A percentile compares a stretch with the other conserved stretches of the same genome.
Evolutionary conservation across 2,113 vertebrate genomes (phyloP).

Genomic region (Patagioenas fasciata): DNA sequence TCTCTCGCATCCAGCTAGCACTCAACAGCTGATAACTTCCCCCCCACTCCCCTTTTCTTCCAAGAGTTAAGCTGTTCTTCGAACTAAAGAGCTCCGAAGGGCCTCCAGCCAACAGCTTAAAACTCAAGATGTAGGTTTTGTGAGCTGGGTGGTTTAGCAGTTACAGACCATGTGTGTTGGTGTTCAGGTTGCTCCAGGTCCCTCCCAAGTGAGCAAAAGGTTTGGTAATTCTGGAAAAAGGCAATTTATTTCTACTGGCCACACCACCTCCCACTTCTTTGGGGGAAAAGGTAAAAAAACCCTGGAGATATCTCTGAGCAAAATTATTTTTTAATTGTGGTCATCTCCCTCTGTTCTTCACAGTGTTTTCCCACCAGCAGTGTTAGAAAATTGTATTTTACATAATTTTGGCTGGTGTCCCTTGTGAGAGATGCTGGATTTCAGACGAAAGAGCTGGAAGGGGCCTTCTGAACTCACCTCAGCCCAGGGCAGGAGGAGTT

Average conservation of each 20-base stretch:
- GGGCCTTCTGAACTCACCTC: constrained; percentile 31
- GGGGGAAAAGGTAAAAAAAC: background rate
- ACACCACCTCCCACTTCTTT: background rate
- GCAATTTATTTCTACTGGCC: background rate
- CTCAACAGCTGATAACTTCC: constrained; percentile 28
- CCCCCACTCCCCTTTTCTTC: background rate
- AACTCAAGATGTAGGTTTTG: background rate
- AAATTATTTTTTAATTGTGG: background rate
- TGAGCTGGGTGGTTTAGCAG: background rate
- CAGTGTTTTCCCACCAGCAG: constrained; percentile 26
- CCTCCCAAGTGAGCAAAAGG: background rate
- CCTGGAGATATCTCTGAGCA: background rate
- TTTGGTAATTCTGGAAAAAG: background rate
- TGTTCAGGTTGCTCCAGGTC: background rate
- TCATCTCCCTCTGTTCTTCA: background rate
- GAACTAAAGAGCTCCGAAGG: background rate
- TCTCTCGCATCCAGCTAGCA: background rate
- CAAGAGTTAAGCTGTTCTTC: constrained; percentile 5
- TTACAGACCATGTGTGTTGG: background rate
- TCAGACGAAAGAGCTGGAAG: background rate
- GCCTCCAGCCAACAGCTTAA: constrained; percentile 6
- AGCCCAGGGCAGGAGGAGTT: background rate
- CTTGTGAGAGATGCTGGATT: background rate
- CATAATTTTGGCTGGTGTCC: constrained; percentile 3
- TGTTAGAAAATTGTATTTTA: constrained; percentile 9